Percentiles rank a stretch among this genome's conserved stretches.
Conservation (phyloP, 1,140 invertebrate species). For the Formica exsecta region DNA sequence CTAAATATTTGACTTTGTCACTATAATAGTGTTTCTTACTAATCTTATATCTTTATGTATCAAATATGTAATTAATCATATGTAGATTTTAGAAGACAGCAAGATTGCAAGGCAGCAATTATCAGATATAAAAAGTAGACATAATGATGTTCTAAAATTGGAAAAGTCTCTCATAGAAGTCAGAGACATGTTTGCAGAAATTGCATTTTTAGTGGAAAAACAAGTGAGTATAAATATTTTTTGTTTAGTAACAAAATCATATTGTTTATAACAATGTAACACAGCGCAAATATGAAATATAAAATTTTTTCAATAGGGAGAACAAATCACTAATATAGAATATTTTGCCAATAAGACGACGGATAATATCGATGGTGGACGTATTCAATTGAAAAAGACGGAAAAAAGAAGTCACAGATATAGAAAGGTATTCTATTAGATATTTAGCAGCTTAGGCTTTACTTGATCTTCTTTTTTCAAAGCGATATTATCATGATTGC, state of each 20-base stretch:
- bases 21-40: constrained; percentile 37
- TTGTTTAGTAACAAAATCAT: neutral
- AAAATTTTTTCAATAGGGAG: constrained; percentile 87
- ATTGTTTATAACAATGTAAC: constrained; percentile 8
- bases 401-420: constrained; percentile 89
- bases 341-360: constrained; percentile 90
- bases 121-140: constrained; percentile 93
- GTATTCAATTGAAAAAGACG: constrained; percentile 89
- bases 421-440: constrained; percentile 88
- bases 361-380: constrained; percentile 89
- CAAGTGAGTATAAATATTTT: constrained; percentile 86
- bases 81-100: constrained; percentile 93
- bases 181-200: constrained; percentile 93
- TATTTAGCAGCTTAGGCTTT: neutral
- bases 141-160: constrained; percentile 93
- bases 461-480: neutral
- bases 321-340: constrained; percentile 91
- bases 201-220: constrained; percentile 91
- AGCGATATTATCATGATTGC: constrained; percentile 60
- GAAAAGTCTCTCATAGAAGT: constrained; percentile 94
- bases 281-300: constrained; percentile 29
- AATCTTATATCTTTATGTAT: constrained; percentile 30
- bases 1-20: constrained; percentile 21
- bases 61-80: constrained; percentile 60
- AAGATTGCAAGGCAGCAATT: constrained; percentile 92